Evolutionary conservation across 2,797 vertebrate genomes (phyloP).

Genomic region (Iguana delicatissima): DNA sequence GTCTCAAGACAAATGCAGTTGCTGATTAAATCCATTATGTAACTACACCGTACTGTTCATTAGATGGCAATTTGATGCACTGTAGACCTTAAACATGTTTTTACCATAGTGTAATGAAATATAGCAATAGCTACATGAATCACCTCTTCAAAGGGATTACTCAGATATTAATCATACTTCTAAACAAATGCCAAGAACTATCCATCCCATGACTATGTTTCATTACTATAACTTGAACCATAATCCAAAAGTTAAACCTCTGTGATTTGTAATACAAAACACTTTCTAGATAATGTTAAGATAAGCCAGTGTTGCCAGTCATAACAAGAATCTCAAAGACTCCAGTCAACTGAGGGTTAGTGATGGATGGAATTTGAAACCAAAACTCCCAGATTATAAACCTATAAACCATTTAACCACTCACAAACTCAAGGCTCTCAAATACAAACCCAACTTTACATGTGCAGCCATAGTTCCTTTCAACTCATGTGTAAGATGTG

Average conservation of each 20-base stretch:
- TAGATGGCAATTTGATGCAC: background rate
- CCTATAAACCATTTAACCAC: background rate
- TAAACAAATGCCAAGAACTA: conserved; percentile 10
- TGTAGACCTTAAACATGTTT: conserved; percentile 5
- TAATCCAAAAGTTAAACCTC: background rate
- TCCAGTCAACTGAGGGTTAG: background rate
- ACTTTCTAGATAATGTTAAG: background rate
- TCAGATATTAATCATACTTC: conserved; percentile 3
- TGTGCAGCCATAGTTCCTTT: background rate
- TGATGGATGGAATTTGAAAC: background rate
- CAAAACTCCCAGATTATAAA: background rate
- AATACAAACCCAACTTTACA: background rate
- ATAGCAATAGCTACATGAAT: background rate
- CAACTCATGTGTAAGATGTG: background rate
- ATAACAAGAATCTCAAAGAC: background rate
- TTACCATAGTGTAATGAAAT: conserved; percentile 5
- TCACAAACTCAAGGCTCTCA: background rate
- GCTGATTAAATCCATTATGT: background rate
- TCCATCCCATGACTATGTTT: conserved; percentile 4
- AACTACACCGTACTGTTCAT: background rate
- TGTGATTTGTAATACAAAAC: background rate
- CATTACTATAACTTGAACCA: background rate
- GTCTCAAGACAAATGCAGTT: background rate
- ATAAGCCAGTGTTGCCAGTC: background rate
- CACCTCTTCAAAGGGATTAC: conserved; percentile 12